Evolutionary conservation across 2,888 invertebrate species (phyloP).

Genomic region (Neria commutata): DNA sequence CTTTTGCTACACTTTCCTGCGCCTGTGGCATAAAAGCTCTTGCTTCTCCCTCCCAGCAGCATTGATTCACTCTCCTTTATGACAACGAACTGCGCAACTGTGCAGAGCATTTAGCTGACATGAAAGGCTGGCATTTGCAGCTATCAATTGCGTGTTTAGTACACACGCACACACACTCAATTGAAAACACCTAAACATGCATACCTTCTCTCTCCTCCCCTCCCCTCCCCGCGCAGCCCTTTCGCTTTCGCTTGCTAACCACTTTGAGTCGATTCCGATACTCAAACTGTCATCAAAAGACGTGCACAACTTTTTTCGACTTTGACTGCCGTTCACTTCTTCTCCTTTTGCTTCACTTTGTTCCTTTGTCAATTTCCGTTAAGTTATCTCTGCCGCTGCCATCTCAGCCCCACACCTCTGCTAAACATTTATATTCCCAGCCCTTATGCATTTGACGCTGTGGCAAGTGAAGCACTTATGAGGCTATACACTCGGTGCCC

Average conservation of each 20-base stretch:
- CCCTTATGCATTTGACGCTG: not conserved
- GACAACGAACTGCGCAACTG: no score
- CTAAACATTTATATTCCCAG: no score
- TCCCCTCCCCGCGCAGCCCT: not conserved
- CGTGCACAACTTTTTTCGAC: no score
- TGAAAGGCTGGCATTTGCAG: not conserved
- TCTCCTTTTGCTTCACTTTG: slow-evolving; percentile 16
- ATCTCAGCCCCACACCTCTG: no score
- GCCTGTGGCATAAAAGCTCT: no score
- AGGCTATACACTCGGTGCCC: no score
- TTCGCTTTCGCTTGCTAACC: slow-evolving; percentile 16
- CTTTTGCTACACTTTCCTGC: no score
- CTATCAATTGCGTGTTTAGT: not conserved
- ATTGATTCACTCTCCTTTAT: no score
- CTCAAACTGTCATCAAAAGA: slow-evolving; percentile 54
- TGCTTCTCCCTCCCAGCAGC: no score
- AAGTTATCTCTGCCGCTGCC: not conserved
- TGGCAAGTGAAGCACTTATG: slow-evolving; percentile 3
- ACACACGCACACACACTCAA: not conserved
- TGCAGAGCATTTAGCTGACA: slow-evolving; percentile 3
- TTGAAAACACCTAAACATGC: not conserved
- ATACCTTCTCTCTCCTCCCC: not conserved
- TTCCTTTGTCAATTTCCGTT: slow-evolving; percentile 52
- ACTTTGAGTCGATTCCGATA: slow-evolving; percentile 21
- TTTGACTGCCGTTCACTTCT: no score